phyloP scores from a whole-genome alignment of 2,113 vertebrate genomes.

The Perccottus glenii region DNA sequence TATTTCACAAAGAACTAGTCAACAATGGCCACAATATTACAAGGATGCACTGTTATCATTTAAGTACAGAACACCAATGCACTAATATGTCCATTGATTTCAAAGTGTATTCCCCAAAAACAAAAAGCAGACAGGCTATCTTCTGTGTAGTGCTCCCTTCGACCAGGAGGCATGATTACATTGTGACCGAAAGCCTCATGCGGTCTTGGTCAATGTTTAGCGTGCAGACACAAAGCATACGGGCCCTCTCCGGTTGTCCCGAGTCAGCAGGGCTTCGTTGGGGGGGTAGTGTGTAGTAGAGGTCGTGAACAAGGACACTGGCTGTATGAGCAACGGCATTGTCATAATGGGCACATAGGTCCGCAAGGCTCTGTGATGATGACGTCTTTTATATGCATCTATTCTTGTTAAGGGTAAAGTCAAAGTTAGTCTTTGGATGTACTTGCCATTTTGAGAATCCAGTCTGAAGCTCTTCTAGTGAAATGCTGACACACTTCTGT shows the following conservation, averaged over 20 bases:
- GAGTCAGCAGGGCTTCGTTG: constrained; percentile 39
- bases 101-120: no score
- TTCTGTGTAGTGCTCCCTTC: constrained; percentile 33
- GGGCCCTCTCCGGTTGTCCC: constrained; percentile 29
- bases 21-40: constrained; percentile 20
- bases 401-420: constrained; percentile 25
- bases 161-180: constrained; percentile 53
- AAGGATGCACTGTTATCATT: background rate
- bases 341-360: constrained; percentile 43
- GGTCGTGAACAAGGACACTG: constrained; percentile 31
- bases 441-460: background rate
- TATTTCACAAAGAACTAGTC: constrained; percentile 17
- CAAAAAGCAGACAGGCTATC: no score
- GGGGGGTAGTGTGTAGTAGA: constrained; percentile 26
- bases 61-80: constrained; percentile 12
- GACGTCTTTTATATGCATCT: constrained; percentile 4
- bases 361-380: constrained; percentile 12
- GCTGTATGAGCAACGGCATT: constrained; percentile 35
- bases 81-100: no score
- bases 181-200: constrained; percentile 56
- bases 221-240: constrained; percentile 65
- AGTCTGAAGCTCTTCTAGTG: background rate
- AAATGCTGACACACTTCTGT: background rate
- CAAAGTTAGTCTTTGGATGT: constrained; percentile 27
- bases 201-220: constrained; percentile 44